Base-by-base conservation (phyloP, 2,113 vertebrate genomes). In the Otis tarda region DNA sequence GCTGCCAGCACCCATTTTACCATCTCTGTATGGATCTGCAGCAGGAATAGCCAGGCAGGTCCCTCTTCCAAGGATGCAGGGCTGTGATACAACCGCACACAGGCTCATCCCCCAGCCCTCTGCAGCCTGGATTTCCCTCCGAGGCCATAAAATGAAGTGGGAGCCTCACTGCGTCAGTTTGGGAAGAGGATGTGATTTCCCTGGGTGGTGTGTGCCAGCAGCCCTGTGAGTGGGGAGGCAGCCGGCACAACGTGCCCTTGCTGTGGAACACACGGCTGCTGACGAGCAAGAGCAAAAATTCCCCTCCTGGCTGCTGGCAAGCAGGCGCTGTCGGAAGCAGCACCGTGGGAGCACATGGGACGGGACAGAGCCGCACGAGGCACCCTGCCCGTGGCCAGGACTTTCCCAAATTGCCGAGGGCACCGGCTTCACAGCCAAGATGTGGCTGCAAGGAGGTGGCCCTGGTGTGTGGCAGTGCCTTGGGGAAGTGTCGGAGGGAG, bases 211-310 rank as follows among this genome's bases (percentile, higher is more conserved):
- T 2, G 3, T 43, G 64, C 28, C 16, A 30, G 43, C 75, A 77
- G 23, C 50, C 20, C 0, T 1, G 79, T 1, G 4, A 41, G 22
- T 1, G 2, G 10, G 60, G 47, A 43, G 24, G 47, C 13, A 4
- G 39, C 30, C 0, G 6, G 57, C 55, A 28, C 0, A 0, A 8
- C 0, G 0, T 24, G 39, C 20, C 43, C 56, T 67, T 2, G 1
- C 41, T 4, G 41, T 33, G 41, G n/a, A 74, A 50, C 2, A 2
- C 64, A 10, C 1, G 7, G 52, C 60, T 93, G 47, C 35, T 33
- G 55, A 35, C 55, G 28, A 75, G 33, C 61, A 73, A 37, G 28
- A 41, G 31, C 28, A 20, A 25, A 23, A 90, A 52, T 64, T 90
- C 71, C 61, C 70, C 79, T 79, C 31, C 35, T 25, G 63, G 31